Conservation (phyloP, 2,888 invertebrate species). For the Calliphora vomitoria region DNA sequence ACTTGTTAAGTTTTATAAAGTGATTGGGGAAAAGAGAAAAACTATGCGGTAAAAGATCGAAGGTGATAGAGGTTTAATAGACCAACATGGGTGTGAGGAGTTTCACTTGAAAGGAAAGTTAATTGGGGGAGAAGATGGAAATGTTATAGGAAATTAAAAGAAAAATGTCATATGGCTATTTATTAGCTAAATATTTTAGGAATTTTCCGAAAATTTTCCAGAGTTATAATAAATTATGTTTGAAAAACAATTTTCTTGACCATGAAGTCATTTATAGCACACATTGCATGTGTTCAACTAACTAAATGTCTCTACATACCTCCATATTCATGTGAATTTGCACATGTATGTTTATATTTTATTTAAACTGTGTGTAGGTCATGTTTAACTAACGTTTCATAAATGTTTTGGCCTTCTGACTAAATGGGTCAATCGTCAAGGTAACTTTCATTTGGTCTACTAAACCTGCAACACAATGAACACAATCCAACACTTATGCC, state of each 20-base stretch:
- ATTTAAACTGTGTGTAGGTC: slow-evolving; percentile 45
- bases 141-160: not conserved
- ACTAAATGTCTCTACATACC: no score
- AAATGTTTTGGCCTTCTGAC: slow-evolving; percentile 69
- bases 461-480: slow-evolving; percentile 17
- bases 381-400: slow-evolving; percentile 62
- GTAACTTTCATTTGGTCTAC: slow-evolving; percentile 83
- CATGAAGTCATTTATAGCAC: not conserved
- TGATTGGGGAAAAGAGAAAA: not conserved
- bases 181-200: no score
- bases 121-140: not conserved
- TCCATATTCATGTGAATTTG: slow-evolving; percentile 26
- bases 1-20: slow-evolving; percentile 24
- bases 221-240: no score
- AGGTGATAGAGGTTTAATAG: slow-evolving; percentile 40
- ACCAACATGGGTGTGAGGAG: not conserved
- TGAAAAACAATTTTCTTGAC: no score
- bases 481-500: not conserved
- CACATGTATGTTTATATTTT: slow-evolving; percentile 15
- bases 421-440: slow-evolving; percentile 83
- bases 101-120: slow-evolving; percentile 24
- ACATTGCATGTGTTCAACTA: not conserved
- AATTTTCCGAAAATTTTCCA: not conserved
- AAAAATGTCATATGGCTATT: no score
- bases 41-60: not conserved